Conservation (phyloP, 1,140 invertebrate genomes). For the Drosophila teissieri region DNA sequence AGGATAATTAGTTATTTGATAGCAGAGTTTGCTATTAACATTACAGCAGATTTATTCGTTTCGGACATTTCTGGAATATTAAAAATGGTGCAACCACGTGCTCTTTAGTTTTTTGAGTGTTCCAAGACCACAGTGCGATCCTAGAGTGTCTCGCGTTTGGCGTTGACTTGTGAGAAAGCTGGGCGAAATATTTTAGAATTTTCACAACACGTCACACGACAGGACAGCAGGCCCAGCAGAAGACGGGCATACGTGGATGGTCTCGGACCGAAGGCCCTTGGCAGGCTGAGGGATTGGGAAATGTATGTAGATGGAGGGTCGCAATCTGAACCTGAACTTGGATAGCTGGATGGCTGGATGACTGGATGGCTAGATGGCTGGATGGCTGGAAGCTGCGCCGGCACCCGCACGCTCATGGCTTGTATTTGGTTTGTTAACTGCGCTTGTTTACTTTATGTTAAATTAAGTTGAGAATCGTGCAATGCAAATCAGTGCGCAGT, state of each 20-base stretch:
- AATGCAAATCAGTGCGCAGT: slow-evolving; percentile 82
- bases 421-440: slow-evolving; percentile 84
- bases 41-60: too few species aligned
- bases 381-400: slow-evolving; percentile 27
- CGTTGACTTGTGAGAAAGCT: slow-evolving; percentile 78
- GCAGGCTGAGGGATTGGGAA: slow-evolving; percentile 41
- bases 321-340: not conserved
- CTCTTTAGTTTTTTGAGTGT: not conserved
- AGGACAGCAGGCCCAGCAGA: slow-evolving; percentile 44
- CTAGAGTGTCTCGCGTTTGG: slow-evolving; percentile 71
- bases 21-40: too few species aligned
- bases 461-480: slow-evolving; percentile 84
- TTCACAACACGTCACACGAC: slow-evolving; percentile 76
- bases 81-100: not conserved
- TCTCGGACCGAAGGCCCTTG: slow-evolving; percentile 30
- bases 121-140: slow-evolving; percentile 29
- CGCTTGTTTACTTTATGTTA: slow-evolving; percentile 84
- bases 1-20: too few species aligned
- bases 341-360: not conserved
- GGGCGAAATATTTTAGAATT: slow-evolving; percentile 76
- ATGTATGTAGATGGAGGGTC: slow-evolving; percentile 8
- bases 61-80: too few species aligned
- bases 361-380: slow-evolving; percentile 4
- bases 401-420: slow-evolving; percentile 78
- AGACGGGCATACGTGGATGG: slow-evolving; percentile 25